Conservation (phyloP, 2,113 vertebrate genomes). For the Pachycephala philippinensis region DNA sequence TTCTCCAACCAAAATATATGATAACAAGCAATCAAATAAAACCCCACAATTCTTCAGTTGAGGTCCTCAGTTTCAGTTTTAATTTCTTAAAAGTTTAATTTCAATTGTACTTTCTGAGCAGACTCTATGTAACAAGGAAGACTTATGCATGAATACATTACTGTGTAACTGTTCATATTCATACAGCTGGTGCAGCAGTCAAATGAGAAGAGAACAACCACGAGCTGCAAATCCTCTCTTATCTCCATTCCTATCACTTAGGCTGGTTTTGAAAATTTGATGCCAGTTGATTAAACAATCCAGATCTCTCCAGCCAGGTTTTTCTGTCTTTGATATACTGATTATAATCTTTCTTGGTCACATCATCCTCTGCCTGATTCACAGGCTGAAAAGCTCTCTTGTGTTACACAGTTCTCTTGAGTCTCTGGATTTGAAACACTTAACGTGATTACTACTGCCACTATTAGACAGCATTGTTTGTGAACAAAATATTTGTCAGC, state of each 20-base stretch:
- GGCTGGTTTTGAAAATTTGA: neutral
- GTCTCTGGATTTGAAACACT: conserved; percentile 38
- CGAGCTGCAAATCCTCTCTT: neutral
- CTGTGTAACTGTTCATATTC: neutral
- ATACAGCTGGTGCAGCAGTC: neutral
- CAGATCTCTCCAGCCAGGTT: neutral
- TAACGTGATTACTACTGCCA: conserved; percentile 8
- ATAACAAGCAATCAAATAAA: neutral
- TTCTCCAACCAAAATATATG: neutral
- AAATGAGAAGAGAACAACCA: neutral
- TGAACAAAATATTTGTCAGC: conserved; percentile 18
- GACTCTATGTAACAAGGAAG: neutral
- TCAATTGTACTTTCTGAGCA: neutral
- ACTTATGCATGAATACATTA: neutral
- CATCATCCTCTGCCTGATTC: neutral
- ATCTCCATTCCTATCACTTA: neutral
- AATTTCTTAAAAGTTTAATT: neutral
- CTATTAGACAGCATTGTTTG: conserved; percentile 25
- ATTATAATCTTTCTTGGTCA: neutral
- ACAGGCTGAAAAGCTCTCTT: neutral
- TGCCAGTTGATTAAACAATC: neutral
- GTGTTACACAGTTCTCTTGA: neutral
- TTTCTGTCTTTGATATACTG: neutral
- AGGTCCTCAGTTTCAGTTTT: neutral
- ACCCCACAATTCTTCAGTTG: neutral